Percentiles rank a stretch among this genome's conserved stretches.
phyloP scores from a whole-genome alignment of 2,888 invertebrate genomes.

The Netelia fuscicornis region DNA sequence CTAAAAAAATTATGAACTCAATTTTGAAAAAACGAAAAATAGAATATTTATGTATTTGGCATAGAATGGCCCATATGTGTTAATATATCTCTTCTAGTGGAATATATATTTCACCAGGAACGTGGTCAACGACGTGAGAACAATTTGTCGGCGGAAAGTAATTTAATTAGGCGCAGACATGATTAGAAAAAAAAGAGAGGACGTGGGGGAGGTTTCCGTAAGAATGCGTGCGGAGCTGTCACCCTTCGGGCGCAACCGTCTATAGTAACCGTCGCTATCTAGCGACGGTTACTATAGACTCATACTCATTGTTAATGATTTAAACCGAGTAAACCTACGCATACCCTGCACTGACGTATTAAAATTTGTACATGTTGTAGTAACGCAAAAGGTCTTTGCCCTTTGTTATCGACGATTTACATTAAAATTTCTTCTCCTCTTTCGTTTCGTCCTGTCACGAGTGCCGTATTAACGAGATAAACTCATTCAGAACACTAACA shows the following conservation, averaged over 20 bases:
- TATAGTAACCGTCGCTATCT: neutral
- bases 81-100: neutral
- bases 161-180: slow-evolving; percentile 53
- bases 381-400: slow-evolving; percentile 50
- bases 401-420: slow-evolving; percentile 56
- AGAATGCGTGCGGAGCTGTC: slow-evolving; percentile 42
- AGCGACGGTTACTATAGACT: too few species aligned
- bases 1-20: too few species aligned
- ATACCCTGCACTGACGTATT: slow-evolving; percentile 11
- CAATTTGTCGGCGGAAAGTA: slow-evolving; percentile 44
- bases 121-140: slow-evolving; percentile 23
- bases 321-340: neutral
- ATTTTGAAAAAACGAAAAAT: too few species aligned
- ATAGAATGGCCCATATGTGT: neutral
- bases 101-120: slow-evolving; percentile 11
- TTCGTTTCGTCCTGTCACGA: slow-evolving; percentile 37
- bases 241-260: slow-evolving; percentile 3
- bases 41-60: neutral
- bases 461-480: slow-evolving; percentile 21
- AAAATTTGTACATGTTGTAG: slow-evolving; percentile 23
- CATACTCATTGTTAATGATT: neutral
- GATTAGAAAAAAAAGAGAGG: neutral
- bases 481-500: neutral
- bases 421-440: slow-evolving; percentile 4
- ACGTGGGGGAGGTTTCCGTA: neutral